Conservation (phyloP, 2,888 invertebrate species). For the Thumatha senex region DNA sequence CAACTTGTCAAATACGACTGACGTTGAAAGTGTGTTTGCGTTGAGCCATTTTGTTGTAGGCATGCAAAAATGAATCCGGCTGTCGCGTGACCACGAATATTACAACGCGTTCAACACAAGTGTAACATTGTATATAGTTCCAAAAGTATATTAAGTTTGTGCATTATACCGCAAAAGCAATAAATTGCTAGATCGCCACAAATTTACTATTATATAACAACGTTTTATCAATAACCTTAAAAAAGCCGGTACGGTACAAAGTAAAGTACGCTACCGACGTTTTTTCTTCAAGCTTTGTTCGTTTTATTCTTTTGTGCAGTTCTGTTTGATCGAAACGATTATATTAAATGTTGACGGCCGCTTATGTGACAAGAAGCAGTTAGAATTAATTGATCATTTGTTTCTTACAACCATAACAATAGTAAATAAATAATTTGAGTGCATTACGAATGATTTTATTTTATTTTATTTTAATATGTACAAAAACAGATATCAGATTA, state of each 20-base stretch:
- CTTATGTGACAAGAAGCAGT: constrained; percentile 13
- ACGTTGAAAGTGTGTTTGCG: too few species aligned
- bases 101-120: too few species aligned
- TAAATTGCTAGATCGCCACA: constrained; percentile 27
- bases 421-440: not conserved
- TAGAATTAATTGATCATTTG: not conserved
- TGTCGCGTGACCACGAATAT: too few species aligned
- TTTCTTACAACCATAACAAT: too few species aligned
- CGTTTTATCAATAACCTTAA: constrained; percentile 45
- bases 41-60: too few species aligned
- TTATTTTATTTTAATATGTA: too few species aligned
- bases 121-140: too few species aligned
- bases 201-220: constrained; percentile 50
- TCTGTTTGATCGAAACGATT: constrained; percentile 25
- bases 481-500: too few species aligned
- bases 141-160: too few species aligned
- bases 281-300: constrained; percentile 22
- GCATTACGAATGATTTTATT: not conserved
- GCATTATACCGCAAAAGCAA: too few species aligned
- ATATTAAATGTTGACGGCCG: constrained; percentile 13
- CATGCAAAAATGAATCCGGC: too few species aligned
- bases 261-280: constrained; percentile 26
- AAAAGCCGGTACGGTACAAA: constrained; percentile 40
- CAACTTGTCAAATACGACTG: too few species aligned
- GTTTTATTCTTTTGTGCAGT: constrained; percentile 17